These are phyloP conservation scores for Meiosimyza decipiens DNA, from an alignment of 2,888 invertebrate genomes.

Conservation along the genomic window DNA sequence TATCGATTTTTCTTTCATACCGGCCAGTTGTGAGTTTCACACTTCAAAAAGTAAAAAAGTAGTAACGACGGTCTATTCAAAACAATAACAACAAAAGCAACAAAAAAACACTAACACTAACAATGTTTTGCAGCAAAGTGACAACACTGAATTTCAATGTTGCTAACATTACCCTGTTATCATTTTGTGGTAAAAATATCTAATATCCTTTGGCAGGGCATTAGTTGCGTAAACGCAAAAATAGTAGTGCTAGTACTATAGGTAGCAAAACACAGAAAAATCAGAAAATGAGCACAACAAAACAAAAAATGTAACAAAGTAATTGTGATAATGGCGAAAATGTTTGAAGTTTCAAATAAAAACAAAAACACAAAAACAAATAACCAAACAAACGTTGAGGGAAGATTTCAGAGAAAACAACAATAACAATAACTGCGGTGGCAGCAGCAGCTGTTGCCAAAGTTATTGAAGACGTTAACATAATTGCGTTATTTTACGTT, in stretches of 20 bases:
- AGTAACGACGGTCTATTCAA: no score
- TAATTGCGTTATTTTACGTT: conserved; percentile 9
- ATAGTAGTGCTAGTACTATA: not conserved
- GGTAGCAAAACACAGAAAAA: not conserved
- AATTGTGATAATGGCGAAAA: conserved; percentile 7
- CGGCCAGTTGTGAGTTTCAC: no score
- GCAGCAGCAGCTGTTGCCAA: conserved; percentile 1
- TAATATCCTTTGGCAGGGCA: conserved; percentile 27
- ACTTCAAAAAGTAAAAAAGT: no score
- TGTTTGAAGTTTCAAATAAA: conserved; percentile 7
- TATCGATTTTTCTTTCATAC: no score
- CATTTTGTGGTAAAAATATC: conserved; percentile 18
- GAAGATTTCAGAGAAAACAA: not conserved
- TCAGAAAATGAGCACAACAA: not conserved
- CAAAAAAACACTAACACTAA: no score
- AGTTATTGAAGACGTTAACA: conserved; percentile 11
- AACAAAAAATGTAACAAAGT: conserved; percentile 7
- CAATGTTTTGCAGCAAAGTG: conserved; percentile 13
- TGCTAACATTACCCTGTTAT: not conserved
- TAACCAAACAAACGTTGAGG: not conserved
- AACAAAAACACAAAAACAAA: not conserved
- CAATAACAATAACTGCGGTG: not conserved
- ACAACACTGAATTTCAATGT: conserved; percentile 22
- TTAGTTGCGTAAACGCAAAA: conserved; percentile 20
- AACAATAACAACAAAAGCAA: no score